Evolutionary conservation across 2,113 vertebrate genomes (phyloP).

Genomic region (Nothobranchius kuhntae): DNA sequence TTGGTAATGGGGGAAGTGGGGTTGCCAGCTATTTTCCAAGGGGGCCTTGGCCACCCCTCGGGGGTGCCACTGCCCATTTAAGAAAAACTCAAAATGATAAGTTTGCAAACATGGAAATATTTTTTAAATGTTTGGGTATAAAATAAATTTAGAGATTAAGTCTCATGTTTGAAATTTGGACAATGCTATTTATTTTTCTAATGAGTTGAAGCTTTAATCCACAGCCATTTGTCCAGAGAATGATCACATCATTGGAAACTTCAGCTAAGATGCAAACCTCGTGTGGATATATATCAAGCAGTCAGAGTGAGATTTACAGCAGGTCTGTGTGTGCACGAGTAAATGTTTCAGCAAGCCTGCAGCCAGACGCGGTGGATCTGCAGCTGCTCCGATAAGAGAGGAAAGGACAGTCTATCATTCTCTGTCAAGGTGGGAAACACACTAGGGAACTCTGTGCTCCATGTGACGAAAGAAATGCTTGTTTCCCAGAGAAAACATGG

Average conservation of each 20-base stretch:
- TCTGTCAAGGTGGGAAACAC: conserved; percentile 54
- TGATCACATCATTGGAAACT: no score
- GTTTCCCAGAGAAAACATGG: conserved; percentile 54
- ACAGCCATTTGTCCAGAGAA: no score
- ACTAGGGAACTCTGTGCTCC: conserved; percentile 40
- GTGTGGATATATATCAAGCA: no score
- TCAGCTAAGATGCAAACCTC: not conserved
- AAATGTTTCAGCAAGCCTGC: conserved; percentile 45
- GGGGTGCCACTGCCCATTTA: no score
- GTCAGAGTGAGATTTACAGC: not conserved
- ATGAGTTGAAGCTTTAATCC: no score
- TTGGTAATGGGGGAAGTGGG: no score
- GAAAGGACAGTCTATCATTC: conserved; percentile 62
- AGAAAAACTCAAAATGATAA: conserved; percentile 20
- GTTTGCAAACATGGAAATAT: not conserved
- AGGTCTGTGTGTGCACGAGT: conserved; percentile 6
- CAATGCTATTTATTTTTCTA: no score
- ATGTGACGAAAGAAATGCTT: conserved; percentile 51
- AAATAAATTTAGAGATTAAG: not conserved
- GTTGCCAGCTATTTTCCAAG: no score
- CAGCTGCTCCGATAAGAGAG: conserved; percentile 67
- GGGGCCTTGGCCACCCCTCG: no score
- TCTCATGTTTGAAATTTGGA: not conserved
- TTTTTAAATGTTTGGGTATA: not conserved
- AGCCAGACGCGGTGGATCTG: conserved; percentile 59